Base-by-base conservation (phyloP, 2,888 invertebrate species). In the Steromphala cineraria region DNA sequence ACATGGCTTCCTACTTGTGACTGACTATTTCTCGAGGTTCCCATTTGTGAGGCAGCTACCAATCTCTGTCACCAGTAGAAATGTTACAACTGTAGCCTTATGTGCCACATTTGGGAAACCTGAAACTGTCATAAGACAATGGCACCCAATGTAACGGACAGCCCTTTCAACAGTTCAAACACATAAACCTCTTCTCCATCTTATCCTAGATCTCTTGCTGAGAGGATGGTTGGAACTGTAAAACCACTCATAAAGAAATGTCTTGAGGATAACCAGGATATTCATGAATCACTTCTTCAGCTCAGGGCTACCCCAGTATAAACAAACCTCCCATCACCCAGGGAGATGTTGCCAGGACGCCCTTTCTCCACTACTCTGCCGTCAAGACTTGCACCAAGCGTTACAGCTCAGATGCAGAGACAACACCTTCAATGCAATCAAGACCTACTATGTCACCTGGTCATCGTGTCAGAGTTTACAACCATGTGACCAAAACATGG, bases 11-110 rank as follows among this genome's bases (percentile, higher is more conserved):
- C 67, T 81, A 19, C 19, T 79, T 15, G 62, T 81, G 8, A 53
- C 62, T 8, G 81, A 79, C 67, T 79, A 81, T 40, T 81, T 78
- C 75, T 53, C 62, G 15, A 79, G 75, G 36, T 81, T 36, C 53
- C 53, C 62, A 24, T 28, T 67, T 21, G 74, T 81, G n/a, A 67
- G 31, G 52, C 52, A 71, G 13, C 7, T 79, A 31, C 53, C 28
- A 17, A 24, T 17, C 21, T 24, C 67, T 17, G 52, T 71, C 46
- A 79, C 67, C 21, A 79, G 79, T 62, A n/a, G 13, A 56, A 13
- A 46, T 19, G 31, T 78, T n/a, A 71, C 53, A 7, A 53, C 15
- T 31, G 79, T 52, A 31, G 21, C 40, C 10, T 13, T 78, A 21
- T 67, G 78, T 15, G 36, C 78, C 8, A 7, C 67, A 10, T 74